Conservation (phyloP, 2,113 vertebrate species). For the Callorhinus ursinus region DNA sequence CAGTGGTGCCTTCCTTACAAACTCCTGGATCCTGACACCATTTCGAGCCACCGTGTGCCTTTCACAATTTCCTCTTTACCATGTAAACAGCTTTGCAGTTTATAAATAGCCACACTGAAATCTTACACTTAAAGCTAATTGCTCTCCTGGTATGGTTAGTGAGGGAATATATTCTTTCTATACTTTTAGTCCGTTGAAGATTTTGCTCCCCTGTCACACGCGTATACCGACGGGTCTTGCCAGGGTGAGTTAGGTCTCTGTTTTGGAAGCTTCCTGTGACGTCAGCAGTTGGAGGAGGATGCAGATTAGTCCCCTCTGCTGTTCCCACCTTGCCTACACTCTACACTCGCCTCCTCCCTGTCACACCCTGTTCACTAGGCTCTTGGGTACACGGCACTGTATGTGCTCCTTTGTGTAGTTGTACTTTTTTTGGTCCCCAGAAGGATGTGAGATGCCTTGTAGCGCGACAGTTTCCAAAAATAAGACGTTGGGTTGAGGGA, state of each 20-base stretch:
- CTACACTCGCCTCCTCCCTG: fast-evolving
- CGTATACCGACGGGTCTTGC: neutral
- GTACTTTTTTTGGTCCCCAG: neutral
- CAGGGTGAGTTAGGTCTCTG: neutral
- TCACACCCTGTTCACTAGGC: fast-evolving
- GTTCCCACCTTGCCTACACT: fast-evolving
- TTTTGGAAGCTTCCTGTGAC: neutral
- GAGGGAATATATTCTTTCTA: fast-evolving
- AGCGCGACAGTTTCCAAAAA: neutral
- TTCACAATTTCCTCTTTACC: neutral
- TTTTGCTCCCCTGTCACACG: neutral
- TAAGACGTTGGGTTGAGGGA: neutral
- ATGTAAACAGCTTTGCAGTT: neutral
- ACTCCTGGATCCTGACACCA: neutral
- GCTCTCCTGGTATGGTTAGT: neutral
- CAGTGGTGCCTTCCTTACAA: neutral
- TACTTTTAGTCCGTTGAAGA: neutral
- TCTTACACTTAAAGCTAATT: neutral
- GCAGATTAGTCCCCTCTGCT: fast-evolving
- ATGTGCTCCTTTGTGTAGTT: no score
- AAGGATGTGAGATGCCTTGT: neutral
- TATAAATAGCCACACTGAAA: neutral
- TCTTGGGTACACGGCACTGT: fast-evolving
- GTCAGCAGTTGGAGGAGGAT: neutral
- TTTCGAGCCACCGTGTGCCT: neutral